Conservation (phyloP, 2,888 invertebrate genomes). For the Sinelater perroti region DNA sequence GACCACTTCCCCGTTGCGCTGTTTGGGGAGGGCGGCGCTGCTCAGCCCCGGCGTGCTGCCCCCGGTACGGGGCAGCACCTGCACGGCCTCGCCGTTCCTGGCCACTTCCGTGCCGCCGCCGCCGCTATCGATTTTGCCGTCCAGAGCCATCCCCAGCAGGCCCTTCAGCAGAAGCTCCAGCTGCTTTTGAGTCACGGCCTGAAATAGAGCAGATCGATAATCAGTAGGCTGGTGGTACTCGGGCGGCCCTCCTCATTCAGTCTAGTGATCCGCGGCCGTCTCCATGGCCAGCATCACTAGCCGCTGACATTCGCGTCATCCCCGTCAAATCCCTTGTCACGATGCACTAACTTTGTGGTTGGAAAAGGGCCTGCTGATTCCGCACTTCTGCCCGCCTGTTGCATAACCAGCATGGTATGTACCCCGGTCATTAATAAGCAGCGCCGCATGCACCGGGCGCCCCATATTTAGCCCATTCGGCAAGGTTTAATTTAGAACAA, state of each 20-base stretch:
- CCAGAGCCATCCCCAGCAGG: slow-evolving; percentile 48
- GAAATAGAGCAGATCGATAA: slow-evolving; percentile 41
- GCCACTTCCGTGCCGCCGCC: slow-evolving; percentile 11
- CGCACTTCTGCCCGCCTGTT: background rate
- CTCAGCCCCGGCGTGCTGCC: too few relatives aligned
- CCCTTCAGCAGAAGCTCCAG: slow-evolving; percentile 57
- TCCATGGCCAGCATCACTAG: slow-evolving; percentile 7
- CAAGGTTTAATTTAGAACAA: background rate
- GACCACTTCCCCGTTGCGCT: too few relatives aligned
- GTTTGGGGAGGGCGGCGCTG: too few relatives aligned
- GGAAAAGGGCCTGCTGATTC: background rate
- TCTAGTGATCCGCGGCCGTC: slow-evolving; percentile 30
- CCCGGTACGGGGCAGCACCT: too few relatives aligned
- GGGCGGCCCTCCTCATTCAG: slow-evolving; percentile 2
- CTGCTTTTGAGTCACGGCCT: slow-evolving; percentile 49
- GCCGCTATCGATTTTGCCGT: slow-evolving; percentile 27
- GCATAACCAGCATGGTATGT: slow-evolving; percentile 59
- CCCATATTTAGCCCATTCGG: background rate
- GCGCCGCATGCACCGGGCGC: background rate
- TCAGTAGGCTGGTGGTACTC: slow-evolving; percentile 13
- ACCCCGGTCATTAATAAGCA: background rate
- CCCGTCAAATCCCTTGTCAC: slow-evolving; percentile 24
- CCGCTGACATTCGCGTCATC: slow-evolving; percentile 16
- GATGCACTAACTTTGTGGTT: slow-evolving; percentile 1
- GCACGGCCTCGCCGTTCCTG: too few relatives aligned